phyloP scores from a whole-genome alignment of 2,113 vertebrate species.

The pig (Sus scrofa) region T2T-Sscrofa CM000824.6:97614001-97614500 shows the following conservation, averaged over 20 bases:
- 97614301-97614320: too few relatives aligned
- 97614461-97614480: neutral
- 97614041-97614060: neutral
- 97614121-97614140: neutral
- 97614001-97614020: neutral
- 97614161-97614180: rapidly evolving
- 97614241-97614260: neutral
- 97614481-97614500: neutral
- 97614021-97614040: too few relatives aligned
- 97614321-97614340: too few relatives aligned
- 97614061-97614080: too few relatives aligned
- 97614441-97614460: neutral
- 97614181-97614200: neutral
- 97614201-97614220: neutral
- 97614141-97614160: neutral
- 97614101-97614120: rapidly evolving
- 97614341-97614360: neutral
- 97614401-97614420: neutral
- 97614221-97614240: neutral
- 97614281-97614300: too few relatives aligned
- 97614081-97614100: neutral
- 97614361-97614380: neutral
- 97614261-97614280: too few relatives aligned
- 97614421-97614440: neutral
- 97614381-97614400: neutral